Evolutionary conservation across 1,140 invertebrate species (phyloP), one percentile per base, ranked within the genome.

Genomic region (Ruditapes philippinarum): DNA sequence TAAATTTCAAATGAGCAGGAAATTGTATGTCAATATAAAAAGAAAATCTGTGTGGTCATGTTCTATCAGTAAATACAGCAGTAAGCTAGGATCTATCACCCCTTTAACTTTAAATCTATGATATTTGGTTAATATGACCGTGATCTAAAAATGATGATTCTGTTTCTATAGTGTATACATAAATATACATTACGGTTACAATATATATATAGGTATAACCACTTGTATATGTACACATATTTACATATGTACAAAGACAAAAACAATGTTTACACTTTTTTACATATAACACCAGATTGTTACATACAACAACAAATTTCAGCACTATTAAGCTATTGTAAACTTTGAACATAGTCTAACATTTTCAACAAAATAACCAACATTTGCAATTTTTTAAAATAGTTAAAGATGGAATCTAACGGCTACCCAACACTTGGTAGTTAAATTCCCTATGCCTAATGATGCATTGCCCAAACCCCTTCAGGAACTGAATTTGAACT

Each of bases 111-210:
- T 57, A 19, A 4, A 57, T 57, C 19, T 45, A 45, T 45, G 42
- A 45, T 14, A 45, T 45, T 14, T 45, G n/a, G 14, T 45, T 5
- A 45, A 45, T 45, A 45, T 45, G 42, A 5, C 5, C n/a, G 5
- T 45, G 42, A 45, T 14, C 42, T 45, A 45, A 7, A n/a, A 45
- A 45, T 45, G 42, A 45, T 45, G 42, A 45, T 38, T 40, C 65
- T 17, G 38, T 70, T 7, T 40, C 14, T 31, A 36, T 28, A 38
- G 65, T 40, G 19, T 28, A n/a, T 62, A 70, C 28, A 70, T 70
- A 70, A 70, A 38, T 70, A 36, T 70, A 70, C 65, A 70, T 12
- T 40, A 25, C 17, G 31, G 36, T 70, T 70, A 70, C 65, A 38
- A 70, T 70, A 70, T 38, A 38, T 65, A 65, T 36, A 38, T 38